Conservation (phyloP, 2,113 vertebrate species). For the Sylvicapra grimmia region DNA sequence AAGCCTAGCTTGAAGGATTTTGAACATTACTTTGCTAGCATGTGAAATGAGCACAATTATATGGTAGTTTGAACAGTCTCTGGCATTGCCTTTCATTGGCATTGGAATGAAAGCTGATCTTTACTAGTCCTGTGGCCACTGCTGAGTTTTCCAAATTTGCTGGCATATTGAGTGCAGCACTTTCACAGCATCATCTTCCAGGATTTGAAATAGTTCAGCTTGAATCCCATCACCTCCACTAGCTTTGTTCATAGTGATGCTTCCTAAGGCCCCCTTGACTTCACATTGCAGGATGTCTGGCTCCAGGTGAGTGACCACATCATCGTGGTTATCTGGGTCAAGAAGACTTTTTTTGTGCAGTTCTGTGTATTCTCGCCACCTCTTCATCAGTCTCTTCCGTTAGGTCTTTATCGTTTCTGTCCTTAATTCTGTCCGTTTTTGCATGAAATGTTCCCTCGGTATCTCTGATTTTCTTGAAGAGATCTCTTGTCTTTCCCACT, state of each 20-base stretch:
- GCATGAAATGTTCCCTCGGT: neutral
- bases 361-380: neutral
- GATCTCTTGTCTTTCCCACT: neutral
- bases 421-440: neutral
- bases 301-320: neutral
- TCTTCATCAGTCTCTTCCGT: neutral
- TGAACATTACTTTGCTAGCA: neutral
- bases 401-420: fast-evolving
- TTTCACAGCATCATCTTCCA: neutral
- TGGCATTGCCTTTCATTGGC: no score
- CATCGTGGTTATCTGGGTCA: neutral
- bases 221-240: neutral
- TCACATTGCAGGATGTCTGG: neutral
- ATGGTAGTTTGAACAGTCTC: no score
- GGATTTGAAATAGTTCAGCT: neutral
- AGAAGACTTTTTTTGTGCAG: neutral
- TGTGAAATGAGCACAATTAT: neutral
- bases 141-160: no score
- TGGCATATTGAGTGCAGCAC: no score
- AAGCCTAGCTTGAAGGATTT: neutral
- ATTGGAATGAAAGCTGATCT: no score
- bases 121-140: no score
- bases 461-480: neutral
- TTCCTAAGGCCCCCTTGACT: neutral
- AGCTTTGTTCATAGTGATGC: neutral